Evolutionary conservation across 2,888 invertebrate genomes (phyloP), one percentile per base, ranked within the genome.

Genomic region (Busseola fusca): DNA sequence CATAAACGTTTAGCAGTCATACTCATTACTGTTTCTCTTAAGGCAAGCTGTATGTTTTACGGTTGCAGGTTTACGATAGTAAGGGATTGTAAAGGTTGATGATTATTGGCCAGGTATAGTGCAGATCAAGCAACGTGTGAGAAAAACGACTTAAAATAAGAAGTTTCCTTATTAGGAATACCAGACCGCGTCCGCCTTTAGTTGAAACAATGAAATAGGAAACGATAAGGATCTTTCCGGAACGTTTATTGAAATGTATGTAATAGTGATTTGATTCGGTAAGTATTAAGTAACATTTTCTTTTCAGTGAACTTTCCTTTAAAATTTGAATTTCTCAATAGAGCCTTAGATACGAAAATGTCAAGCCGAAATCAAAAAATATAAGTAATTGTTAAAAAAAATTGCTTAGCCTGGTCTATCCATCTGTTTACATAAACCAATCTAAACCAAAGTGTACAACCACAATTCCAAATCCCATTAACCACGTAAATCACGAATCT

Each of bases 401-500:
- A 34, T 21, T 21, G 21, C 9, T 21, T 48, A 21, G 1, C 5
- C 9, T 16, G 54, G n/a, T 9, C 5, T 7, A 12, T 21, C 16
- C 21, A 0, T 16, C 3, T 25, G 18, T 42, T 6, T 21, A 25
- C 30, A 40, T n/a, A 4, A 21, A 34, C 14, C 18, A 50, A 18
- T n/a, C 16, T 40, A 50, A 16, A 74, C 25, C 9, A 27, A 71
- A 71, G n/a, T 21, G 14, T 37, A 30, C 34, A 56, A 56, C 45
- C 57, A 59, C 42, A 27, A 25, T 69, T 71, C 18, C 58, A 69
- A 76, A 77, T 25, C 58, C 42, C 56, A 68, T 65, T 57, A 65
- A 57, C 45, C 30, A 30, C 18, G 66, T 71, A 80, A 76, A 68
- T 76, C 68, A 65, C 30, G 54, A 57, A 60, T 71, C 80, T 68